These are phyloP conservation scores for Onychorhynchus coronatus DNA, from an alignment of 2,113 vertebrate species.

Conservation along the genomic window DNA sequence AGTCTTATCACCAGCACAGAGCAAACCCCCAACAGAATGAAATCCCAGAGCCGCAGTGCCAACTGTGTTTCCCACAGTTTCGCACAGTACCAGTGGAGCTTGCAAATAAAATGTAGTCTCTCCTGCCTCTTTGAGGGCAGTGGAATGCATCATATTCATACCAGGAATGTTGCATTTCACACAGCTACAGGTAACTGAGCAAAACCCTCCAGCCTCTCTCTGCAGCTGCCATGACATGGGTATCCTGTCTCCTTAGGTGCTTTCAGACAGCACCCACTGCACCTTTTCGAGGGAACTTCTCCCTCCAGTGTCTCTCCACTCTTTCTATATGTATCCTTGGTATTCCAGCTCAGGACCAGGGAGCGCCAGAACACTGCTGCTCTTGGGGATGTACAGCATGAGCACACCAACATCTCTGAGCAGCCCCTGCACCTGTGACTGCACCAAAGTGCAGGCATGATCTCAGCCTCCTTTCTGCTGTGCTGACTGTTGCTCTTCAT, in stretches of 20 bases:
- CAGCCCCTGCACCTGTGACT: not conserved
- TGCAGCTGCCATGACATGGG: not conserved
- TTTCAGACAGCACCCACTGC: not conserved
- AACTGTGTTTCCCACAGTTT: not conserved
- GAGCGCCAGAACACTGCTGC: not conserved
- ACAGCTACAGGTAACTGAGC: not conserved
- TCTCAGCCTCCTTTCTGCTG: not conserved
- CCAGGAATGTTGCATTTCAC: not conserved
- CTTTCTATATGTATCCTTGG: not conserved
- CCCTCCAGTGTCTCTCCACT: not conserved
- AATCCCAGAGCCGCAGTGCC: not conserved
- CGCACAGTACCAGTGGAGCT: rapidly evolving
- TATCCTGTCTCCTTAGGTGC: not conserved
- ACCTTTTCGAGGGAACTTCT: not conserved
- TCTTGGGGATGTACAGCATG: not conserved
- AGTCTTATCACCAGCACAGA: not conserved
- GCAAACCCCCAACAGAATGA: not conserved
- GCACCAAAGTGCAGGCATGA: not conserved
- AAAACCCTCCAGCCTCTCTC: not conserved
- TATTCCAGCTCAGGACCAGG: not conserved
- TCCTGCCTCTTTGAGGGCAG: not conserved
- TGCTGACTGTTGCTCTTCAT: not conserved
- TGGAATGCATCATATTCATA: rapidly evolving
- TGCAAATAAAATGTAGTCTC: not conserved
- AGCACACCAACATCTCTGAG: not conserved